These are phyloP conservation scores for Rhynchotus rufescens DNA, from an alignment of 2,797 vertebrate genomes.

Conservation along the genomic window DNA sequence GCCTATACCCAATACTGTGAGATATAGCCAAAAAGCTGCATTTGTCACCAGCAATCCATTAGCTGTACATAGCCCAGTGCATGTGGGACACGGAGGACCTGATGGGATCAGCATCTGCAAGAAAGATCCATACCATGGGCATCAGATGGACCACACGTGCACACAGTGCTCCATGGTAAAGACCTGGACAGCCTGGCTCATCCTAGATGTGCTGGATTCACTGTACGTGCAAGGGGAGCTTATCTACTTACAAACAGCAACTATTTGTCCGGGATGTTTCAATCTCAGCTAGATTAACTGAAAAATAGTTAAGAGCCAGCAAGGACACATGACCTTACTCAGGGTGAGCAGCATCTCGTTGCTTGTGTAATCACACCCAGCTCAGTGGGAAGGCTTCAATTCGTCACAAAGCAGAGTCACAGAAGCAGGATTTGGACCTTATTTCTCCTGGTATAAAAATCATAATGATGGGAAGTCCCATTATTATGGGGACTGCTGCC, in stretches of 20 bases:
- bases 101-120: background rate
- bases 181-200: background rate
- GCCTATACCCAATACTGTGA: background rate
- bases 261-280: background rate
- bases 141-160: accelerated
- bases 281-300: background rate
- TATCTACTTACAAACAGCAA: background rate
- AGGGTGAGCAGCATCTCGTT: background rate
- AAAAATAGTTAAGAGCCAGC: background rate
- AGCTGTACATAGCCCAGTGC: background rate
- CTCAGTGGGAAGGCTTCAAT: background rate
- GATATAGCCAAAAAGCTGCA: too few species aligned
- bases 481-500: background rate
- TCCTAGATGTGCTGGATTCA: background rate
- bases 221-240: background rate
- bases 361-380: background rate
- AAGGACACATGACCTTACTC: background rate
- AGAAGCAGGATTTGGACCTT: background rate
- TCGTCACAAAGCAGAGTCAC: background rate
- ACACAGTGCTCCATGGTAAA: background rate
- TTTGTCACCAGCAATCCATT: background rate
- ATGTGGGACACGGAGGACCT: too few species aligned
- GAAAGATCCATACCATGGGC: background rate
- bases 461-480: background rate
- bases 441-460: background rate